Conservation (phyloP, 2,888 invertebrate species). For the Dendrolimus pini region DNA sequence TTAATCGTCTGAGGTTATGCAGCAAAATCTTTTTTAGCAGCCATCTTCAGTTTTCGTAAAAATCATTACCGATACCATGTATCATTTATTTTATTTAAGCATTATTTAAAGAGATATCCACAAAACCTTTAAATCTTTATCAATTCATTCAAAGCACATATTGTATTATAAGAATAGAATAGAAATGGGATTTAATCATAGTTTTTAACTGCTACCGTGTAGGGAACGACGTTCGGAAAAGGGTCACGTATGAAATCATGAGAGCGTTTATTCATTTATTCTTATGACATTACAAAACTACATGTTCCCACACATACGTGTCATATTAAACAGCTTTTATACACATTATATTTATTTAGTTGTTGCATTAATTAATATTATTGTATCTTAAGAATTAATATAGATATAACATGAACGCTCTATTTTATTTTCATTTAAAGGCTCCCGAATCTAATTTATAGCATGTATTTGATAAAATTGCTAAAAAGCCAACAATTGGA, state of each 20-base stretch:
- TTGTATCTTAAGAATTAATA: not conserved
- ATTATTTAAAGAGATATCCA: constrained; percentile 14
- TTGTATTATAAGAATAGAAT: constrained; percentile 42
- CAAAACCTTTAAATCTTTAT: constrained; percentile 23
- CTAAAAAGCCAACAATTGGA: constrained; percentile 45
- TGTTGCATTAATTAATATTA: constrained; percentile 1
- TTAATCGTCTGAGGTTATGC: too few species aligned
- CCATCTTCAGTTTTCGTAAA: too few species aligned
- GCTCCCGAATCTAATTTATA: not conserved
- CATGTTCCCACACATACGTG: constrained; percentile 15
- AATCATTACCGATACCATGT: too few species aligned
- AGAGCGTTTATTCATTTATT: constrained; percentile 35
- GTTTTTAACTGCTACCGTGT: constrained; percentile 53
- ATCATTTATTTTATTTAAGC: not conserved
- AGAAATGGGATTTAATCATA: constrained; percentile 49
- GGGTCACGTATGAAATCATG: constrained; percentile 51
- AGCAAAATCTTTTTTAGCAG: too few species aligned
- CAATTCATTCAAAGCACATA: constrained; percentile 54
- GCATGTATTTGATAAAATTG: constrained; percentile 34
- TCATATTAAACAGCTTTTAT: constrained; percentile 3
- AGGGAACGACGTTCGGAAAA: constrained; percentile 35
- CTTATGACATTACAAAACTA: constrained; percentile 27
- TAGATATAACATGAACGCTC: not conserved
- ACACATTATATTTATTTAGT: constrained; percentile 5
- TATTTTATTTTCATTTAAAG: not conserved